Conservation (phyloP, 2,888 invertebrate species). For the Pheosia gnoma region DNA sequence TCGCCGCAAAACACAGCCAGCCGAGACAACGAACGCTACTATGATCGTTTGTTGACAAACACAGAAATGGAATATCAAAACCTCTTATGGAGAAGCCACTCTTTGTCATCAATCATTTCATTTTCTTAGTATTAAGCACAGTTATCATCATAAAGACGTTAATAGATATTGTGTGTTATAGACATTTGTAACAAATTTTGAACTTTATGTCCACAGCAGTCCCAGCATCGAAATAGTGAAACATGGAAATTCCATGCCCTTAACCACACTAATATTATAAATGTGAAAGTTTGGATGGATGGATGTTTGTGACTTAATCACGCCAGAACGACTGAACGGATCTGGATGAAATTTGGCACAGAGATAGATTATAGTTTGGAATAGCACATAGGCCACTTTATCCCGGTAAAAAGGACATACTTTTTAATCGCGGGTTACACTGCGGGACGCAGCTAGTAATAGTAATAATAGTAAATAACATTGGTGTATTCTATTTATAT, state of each 20-base stretch:
- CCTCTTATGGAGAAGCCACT: neutral
- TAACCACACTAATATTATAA: slow-evolving; percentile 10
- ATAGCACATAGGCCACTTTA: too few species aligned
- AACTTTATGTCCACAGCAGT: slow-evolving; percentile 24
- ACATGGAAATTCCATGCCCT: slow-evolving; percentile 44
- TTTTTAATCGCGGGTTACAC: too few species aligned
- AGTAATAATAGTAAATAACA: slow-evolving; percentile 44
- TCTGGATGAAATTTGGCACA: too few species aligned
- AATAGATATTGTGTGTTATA: too few species aligned
- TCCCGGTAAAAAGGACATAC: too few species aligned
- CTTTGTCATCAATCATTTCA: neutral
- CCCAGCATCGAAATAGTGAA: slow-evolving; percentile 33
- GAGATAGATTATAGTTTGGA: too few species aligned
- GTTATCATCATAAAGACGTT: too few species aligned
- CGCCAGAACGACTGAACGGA: too few species aligned
- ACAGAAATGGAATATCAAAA: neutral
- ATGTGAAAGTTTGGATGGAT: too few species aligned
- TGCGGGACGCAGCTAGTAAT: slow-evolving; percentile 8
- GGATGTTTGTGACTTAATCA: too few species aligned
- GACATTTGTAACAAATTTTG: slow-evolving; percentile 18
- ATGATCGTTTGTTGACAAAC: slow-evolving; percentile 14
- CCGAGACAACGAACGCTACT: slow-evolving; percentile 23
- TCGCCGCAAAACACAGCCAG: slow-evolving; percentile 34
- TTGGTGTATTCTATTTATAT: slow-evolving; percentile 42
- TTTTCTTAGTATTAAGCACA: too few species aligned